phyloP scores from a whole-genome alignment of 2,113 vertebrate genomes.

The Pseudois nayaur region DNA sequence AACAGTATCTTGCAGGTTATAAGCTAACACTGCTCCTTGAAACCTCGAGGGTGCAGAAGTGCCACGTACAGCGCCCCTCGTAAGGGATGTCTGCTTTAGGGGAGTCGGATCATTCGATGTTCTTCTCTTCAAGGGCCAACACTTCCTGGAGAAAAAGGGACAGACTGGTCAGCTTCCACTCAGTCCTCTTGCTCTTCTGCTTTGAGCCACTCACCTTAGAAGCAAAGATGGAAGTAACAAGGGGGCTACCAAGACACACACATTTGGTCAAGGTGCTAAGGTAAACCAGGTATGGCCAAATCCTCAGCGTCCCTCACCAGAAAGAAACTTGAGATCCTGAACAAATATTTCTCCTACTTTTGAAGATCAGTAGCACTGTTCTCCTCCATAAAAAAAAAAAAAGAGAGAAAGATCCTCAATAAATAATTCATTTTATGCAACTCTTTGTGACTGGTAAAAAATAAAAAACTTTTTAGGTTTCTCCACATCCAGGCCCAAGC shows the following conservation, averaged over 20 bases:
- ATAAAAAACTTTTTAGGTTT: neutral
- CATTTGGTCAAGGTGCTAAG: neutral
- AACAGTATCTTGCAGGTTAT: neutral
- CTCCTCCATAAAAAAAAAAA: neutral
- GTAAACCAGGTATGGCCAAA: neutral
- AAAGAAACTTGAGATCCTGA: neutral
- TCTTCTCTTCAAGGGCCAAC: neutral
- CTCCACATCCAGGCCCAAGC: neutral
- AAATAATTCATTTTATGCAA: neutral
- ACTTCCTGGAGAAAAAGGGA: neutral
- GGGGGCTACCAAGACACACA: neutral
- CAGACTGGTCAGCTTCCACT: neutral
- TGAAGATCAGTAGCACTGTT: neutral
- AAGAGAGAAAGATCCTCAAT: neutral
- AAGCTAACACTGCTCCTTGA: neutral
- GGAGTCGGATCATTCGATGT: neutral
- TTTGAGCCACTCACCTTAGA: neutral
- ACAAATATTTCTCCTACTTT: neutral
- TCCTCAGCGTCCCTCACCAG: neutral
- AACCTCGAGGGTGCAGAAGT: neutral
- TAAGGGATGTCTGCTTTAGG: neutral
- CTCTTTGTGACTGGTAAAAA: neutral
- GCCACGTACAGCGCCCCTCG: accelerated
- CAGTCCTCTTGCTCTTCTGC: neutral
- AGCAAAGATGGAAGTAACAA: neutral